phyloP scores from a whole-genome alignment of 1,140 invertebrate genomes.

The Thaumetopoea pityocampa region DNA sequence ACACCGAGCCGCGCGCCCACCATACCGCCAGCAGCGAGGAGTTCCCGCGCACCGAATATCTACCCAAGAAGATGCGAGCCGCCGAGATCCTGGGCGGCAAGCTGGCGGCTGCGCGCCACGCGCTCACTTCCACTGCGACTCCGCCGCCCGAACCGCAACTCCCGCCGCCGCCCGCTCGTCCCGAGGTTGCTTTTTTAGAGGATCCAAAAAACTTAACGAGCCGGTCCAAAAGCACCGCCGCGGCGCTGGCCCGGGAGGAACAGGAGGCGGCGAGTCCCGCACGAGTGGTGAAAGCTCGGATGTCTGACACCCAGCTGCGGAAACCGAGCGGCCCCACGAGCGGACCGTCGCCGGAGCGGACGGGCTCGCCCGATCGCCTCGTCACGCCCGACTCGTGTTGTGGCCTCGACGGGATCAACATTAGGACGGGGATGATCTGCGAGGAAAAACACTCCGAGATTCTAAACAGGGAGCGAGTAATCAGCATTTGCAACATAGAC shows the following conservation, averaged over 20 bases:
- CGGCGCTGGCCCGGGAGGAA: conserved; percentile 70
- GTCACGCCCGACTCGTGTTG: conserved; percentile 58
- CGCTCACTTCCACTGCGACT: conserved; percentile 4
- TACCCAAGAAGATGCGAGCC: conserved; percentile 73
- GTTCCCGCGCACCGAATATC: conserved; percentile 52
- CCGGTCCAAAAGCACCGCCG: conserved; percentile 70
- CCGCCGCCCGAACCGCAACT: conserved; percentile 25
- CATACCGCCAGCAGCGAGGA: conserved; percentile 35
- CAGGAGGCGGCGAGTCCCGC: conserved; percentile 69
- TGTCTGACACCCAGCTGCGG: conserved; percentile 41
- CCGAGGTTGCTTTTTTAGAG: conserved; percentile 70
- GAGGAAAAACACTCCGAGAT: conserved; percentile 71
- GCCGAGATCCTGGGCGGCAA: conserved; percentile 68
- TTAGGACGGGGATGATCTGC: conserved; percentile 66
- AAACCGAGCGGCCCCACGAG: conserved; percentile 33
- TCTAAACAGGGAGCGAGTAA: conserved; percentile 78
- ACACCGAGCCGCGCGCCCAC: conserved; percentile 21
- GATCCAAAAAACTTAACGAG: conserved; percentile 74
- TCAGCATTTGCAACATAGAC: conserved; percentile 84
- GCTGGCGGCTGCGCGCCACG: conserved; percentile 41
- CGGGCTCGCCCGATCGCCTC: conserved; percentile 30
- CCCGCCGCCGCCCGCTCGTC: conserved; percentile 36
- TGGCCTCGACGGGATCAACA: conserved; percentile 64
- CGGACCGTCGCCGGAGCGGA: conserved; percentile 34
- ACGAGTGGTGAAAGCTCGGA: conserved; percentile 56